These are phyloP conservation scores for Netelia fuscicornis DNA, from an alignment of 2,888 invertebrate species.

Conservation along the genomic window DNA sequence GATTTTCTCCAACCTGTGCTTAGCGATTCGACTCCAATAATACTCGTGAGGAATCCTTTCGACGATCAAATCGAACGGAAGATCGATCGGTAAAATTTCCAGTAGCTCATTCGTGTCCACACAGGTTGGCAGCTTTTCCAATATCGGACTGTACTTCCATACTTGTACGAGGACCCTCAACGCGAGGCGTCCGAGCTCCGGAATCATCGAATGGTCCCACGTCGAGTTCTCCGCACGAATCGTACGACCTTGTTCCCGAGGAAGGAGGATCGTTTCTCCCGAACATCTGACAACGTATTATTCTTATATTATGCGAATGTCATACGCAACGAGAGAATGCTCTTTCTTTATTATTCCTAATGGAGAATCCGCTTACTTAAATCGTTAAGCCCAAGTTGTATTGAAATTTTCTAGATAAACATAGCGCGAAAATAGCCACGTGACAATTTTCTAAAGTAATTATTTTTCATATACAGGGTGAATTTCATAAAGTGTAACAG, in stretches of 20 bases:
- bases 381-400: neutral
- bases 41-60: constrained; percentile 86
- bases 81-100: constrained; percentile 87
- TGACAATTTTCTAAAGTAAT: neutral
- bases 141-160: constrained; percentile 85
- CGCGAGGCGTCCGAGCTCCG: constrained; percentile 77
- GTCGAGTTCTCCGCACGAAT: constrained; percentile 77
- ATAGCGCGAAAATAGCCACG: neutral
- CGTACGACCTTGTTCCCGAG: constrained; percentile 72
- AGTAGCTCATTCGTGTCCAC: constrained; percentile 87
- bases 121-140: constrained; percentile 86
- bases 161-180: constrained; percentile 73
- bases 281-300: constrained; percentile 76
- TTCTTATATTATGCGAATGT: constrained; percentile 22
- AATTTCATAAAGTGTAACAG: neutral
- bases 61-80: constrained; percentile 86
- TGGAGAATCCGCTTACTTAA: no score
- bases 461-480: neutral
- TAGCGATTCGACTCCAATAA: constrained; percentile 88
- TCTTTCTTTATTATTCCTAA: constrained; percentile 1
- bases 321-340: constrained; percentile 28
- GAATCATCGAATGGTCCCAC: constrained; percentile 76
- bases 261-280: constrained; percentile 73
- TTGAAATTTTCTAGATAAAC: neutral
- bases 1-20: constrained; percentile 75